phyloP scores from a whole-genome alignment of 2,888 invertebrate species.

The Eristalis tenax region DNA sequence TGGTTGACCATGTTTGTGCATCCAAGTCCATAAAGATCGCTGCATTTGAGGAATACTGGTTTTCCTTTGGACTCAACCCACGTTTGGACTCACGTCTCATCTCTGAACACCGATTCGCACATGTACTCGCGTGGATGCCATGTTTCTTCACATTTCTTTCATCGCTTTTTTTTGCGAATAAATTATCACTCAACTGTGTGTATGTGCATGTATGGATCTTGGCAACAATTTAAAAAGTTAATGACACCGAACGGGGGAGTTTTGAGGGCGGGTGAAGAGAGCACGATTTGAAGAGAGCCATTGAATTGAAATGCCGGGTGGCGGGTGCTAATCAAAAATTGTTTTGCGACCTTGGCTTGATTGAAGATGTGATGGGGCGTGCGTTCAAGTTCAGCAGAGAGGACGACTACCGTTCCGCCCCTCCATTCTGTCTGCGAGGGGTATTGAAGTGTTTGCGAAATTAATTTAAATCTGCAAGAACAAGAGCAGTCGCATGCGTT shows the following conservation, averaged over 20 bases:
- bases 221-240: background rate
- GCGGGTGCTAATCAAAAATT: background rate
- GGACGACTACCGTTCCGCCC: background rate
- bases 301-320: background rate
- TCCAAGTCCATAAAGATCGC: background rate
- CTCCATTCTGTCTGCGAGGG: background rate
- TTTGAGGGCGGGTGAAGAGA: background rate
- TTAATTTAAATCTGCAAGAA: background rate
- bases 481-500: background rate
- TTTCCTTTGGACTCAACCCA: background rate
- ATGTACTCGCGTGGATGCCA: background rate
- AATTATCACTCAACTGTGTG: background rate
- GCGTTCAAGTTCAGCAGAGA: background rate
- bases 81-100: background rate
- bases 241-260: background rate
- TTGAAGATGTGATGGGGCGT: background rate
- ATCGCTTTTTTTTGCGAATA: background rate
- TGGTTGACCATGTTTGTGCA: background rate
- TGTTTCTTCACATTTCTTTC: background rate
- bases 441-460: background rate
- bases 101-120: background rate
- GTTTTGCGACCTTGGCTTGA: slow-evolving; percentile 15
- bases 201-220: background rate
- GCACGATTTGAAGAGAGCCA: background rate
- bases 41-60: background rate